Evolutionary conservation across 1,140 invertebrate genomes (phyloP), one percentile per base, ranked within the genome.

Genomic region (Pseudachorutes palmiensis): DNA sequence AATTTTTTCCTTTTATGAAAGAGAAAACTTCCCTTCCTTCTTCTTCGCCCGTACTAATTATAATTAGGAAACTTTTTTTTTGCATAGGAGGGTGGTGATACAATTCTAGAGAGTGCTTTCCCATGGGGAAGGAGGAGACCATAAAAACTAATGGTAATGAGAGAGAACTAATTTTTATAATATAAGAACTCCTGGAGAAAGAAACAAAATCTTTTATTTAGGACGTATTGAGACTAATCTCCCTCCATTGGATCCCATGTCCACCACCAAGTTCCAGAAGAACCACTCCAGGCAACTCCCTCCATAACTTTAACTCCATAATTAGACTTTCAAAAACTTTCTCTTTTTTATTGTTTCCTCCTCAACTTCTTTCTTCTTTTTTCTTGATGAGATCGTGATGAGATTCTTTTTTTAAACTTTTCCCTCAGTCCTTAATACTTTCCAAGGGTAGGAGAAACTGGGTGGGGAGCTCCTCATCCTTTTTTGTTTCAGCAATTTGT

Each of bases 321-420:
- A 57, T 65, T 65, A 49, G 64, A 57, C 26, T 57, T 51, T 65
- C 1, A n/a, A 65, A 65, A 57, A 57, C 64, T 51, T 65, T 65
- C 19, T 19, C 29, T 31, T 19, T 14, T 26, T 63, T 63, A 41
- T 63, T 63, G 45, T 49, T 64, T 49, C 62, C 31, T 45, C 62
- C 33, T 51, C 48, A 51, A 29, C 9, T 19, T 45, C 19, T 45
- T 19, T 51, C 48, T 22, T 58, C n/a, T 29, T 58, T 58, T 58
- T 22, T 29, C 22, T 22, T 58, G 55, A 58, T 22, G 55, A 24
- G 55, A 29, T 58, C 5, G 9, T 58, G 55, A 29, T 58, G 55
- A 51, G 62, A 19, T 16, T 19, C 31, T 41, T 12, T 2, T 30
- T 63, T 33, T 41, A 63, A 63, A 63, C 31, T 63, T 41, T 33